phyloP scores from a whole-genome alignment of 2,797 vertebrate genomes.

The Danio jaintianensis region DNA sequence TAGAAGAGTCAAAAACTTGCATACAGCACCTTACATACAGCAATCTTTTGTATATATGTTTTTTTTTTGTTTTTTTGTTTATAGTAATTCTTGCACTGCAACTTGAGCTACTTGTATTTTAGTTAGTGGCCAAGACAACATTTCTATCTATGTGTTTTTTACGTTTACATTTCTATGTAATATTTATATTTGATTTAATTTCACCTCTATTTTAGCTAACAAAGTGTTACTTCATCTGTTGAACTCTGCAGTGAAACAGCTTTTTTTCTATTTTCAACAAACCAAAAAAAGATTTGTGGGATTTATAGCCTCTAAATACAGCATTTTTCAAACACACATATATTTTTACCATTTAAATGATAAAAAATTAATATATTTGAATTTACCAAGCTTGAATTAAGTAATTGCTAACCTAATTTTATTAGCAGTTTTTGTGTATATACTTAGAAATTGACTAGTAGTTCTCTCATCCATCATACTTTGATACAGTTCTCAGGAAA shows the following conservation, averaged over 20 bases:
- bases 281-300: not conserved
- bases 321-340: not conserved
- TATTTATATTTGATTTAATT: not conserved
- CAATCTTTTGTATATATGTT: not conserved
- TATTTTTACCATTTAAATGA: no score
- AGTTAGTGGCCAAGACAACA: not conserved
- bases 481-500: not conserved
- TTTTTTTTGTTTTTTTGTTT: not conserved
- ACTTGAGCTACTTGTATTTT: not conserved
- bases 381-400: no score
- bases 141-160: not conserved
- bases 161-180: not conserved
- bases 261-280: not conserved
- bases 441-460: no score
- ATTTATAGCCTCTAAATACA: not conserved
- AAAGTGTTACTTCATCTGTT: not conserved
- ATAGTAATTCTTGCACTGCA: not conserved
- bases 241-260: not conserved
- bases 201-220: not conserved
- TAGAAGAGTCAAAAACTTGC: no score
- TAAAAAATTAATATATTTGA: no score
- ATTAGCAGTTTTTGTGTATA: no score
- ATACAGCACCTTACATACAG: no score
- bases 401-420: no score
- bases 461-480: no score